Conservation (phyloP, 2,113 vertebrate species). For the Tragelaphus strepsiceros region DNA sequence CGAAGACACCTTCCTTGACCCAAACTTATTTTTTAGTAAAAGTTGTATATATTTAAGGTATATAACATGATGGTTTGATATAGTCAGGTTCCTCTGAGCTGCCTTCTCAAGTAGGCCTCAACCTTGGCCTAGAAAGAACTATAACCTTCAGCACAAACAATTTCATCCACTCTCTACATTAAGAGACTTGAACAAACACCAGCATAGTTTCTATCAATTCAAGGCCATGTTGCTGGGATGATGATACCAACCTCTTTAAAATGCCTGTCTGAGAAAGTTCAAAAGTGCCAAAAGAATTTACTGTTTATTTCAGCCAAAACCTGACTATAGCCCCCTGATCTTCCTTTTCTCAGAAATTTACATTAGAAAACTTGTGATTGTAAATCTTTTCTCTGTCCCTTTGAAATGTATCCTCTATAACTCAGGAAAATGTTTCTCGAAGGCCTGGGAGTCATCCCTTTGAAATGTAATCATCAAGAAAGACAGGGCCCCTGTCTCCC, state of each 20-base stretch:
- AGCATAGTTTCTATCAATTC: not conserved
- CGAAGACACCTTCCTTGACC: not conserved
- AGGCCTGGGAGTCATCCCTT: not conserved
- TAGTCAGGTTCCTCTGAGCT: not conserved
- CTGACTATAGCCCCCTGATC: not conserved
- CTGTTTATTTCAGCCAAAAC: not conserved
- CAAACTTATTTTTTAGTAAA: conserved; percentile 6
- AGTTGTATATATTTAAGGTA: not conserved
- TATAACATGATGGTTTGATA: not conserved
- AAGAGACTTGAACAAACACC: conserved; percentile 26
- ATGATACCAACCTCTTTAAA: not conserved
- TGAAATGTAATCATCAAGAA: conserved; percentile 26
- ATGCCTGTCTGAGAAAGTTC: not conserved
- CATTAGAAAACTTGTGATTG: not conserved
- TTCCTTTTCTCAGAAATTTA: not conserved
- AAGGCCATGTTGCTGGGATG: not conserved
- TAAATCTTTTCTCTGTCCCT: not conserved
- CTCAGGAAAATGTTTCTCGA: not conserved
- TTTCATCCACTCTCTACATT: not conserved
- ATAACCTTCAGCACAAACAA: not conserved
- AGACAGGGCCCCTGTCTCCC: not conserved
- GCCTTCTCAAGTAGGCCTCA: not conserved
- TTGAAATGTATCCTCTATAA: not conserved
- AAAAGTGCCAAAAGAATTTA: not conserved
- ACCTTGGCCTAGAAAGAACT: not conserved